phyloP scores from a whole-genome alignment of 2,888 invertebrate species.

The Meloe dianella region DNA sequence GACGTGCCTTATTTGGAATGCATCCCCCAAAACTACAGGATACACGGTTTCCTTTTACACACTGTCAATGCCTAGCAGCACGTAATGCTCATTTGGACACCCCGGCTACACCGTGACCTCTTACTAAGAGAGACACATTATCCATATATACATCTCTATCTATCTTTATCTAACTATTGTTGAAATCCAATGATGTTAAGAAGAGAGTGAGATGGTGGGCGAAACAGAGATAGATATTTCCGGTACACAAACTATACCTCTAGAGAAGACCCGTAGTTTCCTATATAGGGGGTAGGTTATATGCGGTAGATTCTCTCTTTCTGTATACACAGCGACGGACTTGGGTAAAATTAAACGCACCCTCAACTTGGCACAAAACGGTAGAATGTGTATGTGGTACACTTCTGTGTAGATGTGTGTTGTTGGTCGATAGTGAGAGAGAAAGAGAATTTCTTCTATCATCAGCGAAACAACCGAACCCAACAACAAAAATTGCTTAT shows the following conservation, averaged over 20 bases:
- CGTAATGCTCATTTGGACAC: constrained; percentile 53
- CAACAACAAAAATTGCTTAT: neutral
- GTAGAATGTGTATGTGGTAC: neutral
- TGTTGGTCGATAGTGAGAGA: neutral
- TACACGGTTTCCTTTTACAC: constrained; percentile 54
- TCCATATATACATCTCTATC: neutral
- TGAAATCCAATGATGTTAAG: neutral
- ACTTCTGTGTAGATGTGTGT: neutral
- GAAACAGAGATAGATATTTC: constrained; percentile 15
- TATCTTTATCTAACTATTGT: neutral
- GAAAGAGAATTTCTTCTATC: neutral
- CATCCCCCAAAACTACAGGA: constrained; percentile 52
- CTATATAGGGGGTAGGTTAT: constrained; percentile 14
- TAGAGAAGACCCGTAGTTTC: constrained; percentile 2
- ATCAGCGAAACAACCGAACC: neutral
- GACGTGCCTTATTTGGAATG: constrained; percentile 52
- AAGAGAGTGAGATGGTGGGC: too few species aligned
- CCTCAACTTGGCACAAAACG: constrained; percentile 9
- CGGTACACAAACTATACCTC: constrained; percentile 2
- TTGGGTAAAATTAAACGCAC: constrained; percentile 30
- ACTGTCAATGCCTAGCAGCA: constrained; percentile 52
- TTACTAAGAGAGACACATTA: neutral
- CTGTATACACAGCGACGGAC: constrained; percentile 27
- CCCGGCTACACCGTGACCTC: constrained; percentile 28
- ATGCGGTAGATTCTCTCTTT: constrained; percentile 24